A percentile compares a stretch with the other conserved stretches of the same genome.
Evolutionary conservation across 53 echinoderm and acorn worm genomes (phyloP).

Genomic region (Echinometra lucunter): DNA sequence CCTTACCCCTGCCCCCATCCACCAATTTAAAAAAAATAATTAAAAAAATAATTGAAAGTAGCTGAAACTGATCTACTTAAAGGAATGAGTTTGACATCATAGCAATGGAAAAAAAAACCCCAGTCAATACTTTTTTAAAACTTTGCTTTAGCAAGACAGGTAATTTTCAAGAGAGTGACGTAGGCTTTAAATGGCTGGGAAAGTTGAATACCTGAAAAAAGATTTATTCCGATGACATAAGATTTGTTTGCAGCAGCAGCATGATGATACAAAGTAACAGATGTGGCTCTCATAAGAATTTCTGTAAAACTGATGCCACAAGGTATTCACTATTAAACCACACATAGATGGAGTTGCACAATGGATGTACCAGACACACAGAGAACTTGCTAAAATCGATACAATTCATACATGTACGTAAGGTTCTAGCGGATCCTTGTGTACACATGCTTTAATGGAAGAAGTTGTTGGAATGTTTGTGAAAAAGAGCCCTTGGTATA

Average conservation of each 20-base stretch:
- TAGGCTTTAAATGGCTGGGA: background rate
- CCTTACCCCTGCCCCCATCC: background rate
- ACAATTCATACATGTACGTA: constrained; percentile 37
- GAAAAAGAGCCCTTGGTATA: constrained; percentile 4
- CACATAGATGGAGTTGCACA: constrained; percentile 13
- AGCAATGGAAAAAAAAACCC: too few relatives aligned
- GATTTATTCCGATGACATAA: background rate
- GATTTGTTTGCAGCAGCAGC: background rate
- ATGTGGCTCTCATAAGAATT: background rate
- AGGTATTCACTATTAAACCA: background rate
- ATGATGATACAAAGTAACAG: background rate
- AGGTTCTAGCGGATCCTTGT: background rate
- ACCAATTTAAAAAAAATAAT: background rate
- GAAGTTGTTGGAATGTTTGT: constrained; percentile 55
- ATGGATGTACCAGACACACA: background rate
- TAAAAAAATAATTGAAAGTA: too few relatives aligned
- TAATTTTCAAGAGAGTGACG: background rate
- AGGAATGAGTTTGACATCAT: too few relatives aligned
- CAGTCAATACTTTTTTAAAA: too few relatives aligned
- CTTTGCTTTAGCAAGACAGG: too few relatives aligned
- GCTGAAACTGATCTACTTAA: too few relatives aligned
- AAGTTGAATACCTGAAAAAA: background rate
- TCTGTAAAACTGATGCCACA: background rate
- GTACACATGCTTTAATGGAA: constrained; percentile 25
- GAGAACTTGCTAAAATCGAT: background rate